Base-by-base conservation (phyloP, 2,113 vertebrate species). In the Malurus melanocephalus region DNA sequence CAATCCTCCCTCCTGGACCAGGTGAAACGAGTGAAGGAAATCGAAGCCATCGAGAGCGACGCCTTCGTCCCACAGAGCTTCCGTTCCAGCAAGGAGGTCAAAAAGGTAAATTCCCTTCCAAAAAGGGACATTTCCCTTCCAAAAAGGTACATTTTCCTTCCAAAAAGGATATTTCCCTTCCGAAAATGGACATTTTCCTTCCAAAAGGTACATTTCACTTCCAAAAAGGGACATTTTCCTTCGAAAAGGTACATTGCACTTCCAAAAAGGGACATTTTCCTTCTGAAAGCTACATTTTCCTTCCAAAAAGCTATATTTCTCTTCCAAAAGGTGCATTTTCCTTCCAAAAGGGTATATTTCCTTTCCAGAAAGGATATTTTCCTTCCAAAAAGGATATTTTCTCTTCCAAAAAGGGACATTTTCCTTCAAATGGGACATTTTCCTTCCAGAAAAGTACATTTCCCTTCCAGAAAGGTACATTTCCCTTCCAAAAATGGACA, bases 11-110 rank as follows among this genome's bases (percentile, higher is more conserved):
- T 99, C 13, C 96, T 98, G 51, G 99, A 99, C 92, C 99, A 99
- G 93, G 99, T 99, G 94, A 99, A 97, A 97, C 96, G 99, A 96
- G 98, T 99, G 81, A 99, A 99, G 97, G 98, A 99, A 90, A 99
- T 99, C 76, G 99, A 99, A 96, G 98, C 98, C 94, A 99, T 99
- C 96, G 99, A 99, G 95, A 98, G 98, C 80, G 98, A 99, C 97
- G 98, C 98, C 95, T 99, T 99, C 98, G 95, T 99, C 97, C 98
- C 98, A 43, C 99, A 99, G 97, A 97, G 96, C 93, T 99, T 99
- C 98, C 98, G 98, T 98, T 99, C 99, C 64, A 99, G 98, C 96
- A 98, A 99, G 93, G 99, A 99, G 92, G 89, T 97, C 90, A 98
- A 97, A 96, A 99, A 99, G 98, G 99, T 99, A 98, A 92, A 93